Evolutionary conservation across 2,888 invertebrate genomes (phyloP).

Genomic region (Cremastobaeus sp.): DNA sequence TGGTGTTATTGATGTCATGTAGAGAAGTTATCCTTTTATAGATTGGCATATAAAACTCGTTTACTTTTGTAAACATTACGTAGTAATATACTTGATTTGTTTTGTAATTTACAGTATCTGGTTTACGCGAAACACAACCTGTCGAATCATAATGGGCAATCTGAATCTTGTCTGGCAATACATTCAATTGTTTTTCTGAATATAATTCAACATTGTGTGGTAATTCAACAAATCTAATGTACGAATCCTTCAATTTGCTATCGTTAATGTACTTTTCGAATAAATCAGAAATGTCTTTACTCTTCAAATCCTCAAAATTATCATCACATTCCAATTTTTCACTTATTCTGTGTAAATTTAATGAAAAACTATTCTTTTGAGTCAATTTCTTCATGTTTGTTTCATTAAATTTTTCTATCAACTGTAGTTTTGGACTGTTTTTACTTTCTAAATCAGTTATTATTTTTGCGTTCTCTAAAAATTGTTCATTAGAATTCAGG

Average conservation of each 20-base stretch:
- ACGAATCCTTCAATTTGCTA: not conserved
- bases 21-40: not conserved
- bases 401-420: not conserved
- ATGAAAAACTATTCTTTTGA: not conserved
- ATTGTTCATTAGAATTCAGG: too few species aligned
- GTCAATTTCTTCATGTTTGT: not conserved
- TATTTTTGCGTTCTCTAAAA: too few species aligned
- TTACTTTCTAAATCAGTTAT: too few species aligned
- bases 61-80: not conserved
- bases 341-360: slow-evolving; percentile 1
- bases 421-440: not conserved
- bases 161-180: not conserved
- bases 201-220: not conserved
- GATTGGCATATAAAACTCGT: not conserved
- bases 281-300: not conserved
- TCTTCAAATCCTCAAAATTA: not conserved
- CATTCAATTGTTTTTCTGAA: not conserved
- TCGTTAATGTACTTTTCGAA: not conserved
- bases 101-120: not conserved
- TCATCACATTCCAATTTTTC: not conserved
- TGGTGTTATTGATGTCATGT: not conserved
- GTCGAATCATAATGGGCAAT: slow-evolving; percentile 2
- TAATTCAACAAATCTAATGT: not conserved
- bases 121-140: slow-evolving; percentile 1
- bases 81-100: not conserved